phyloP scores from a whole-genome alignment of 2,113 vertebrate species.

The Chiloscyllium plagiosum region DNA sequence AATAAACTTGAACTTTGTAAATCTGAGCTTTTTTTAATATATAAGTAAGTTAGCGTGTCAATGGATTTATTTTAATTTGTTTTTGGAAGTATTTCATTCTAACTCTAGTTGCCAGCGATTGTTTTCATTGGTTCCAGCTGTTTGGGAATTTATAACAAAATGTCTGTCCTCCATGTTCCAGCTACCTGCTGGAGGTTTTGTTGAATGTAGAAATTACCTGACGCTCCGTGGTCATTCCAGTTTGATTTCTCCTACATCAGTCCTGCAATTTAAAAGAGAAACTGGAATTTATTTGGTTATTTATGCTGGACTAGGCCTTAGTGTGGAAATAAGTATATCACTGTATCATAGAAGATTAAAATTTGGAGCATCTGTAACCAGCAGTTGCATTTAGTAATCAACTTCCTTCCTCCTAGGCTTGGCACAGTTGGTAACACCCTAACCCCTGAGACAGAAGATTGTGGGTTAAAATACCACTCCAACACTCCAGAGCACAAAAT shows the following conservation, averaged over 20 bases:
- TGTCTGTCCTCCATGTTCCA: background rate
- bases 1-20: background rate
- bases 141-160: constrained; percentile 5
- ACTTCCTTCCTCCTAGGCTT: background rate
- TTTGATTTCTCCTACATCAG: background rate
- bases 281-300: background rate
- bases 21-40: background rate
- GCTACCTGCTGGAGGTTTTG: background rate
- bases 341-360: background rate
- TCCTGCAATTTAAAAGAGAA: background rate
- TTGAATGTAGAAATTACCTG: background rate
- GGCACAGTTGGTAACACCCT: background rate
- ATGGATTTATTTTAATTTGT: background rate
- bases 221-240: background rate
- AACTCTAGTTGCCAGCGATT: background rate
- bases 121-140: background rate
- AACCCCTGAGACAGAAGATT: background rate
- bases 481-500: background rate
- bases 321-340: background rate
- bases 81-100: background rate
- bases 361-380: background rate
- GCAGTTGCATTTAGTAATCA: background rate
- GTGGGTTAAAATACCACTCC: background rate
- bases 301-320: background rate
- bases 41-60: background rate